These are phyloP conservation scores for Antigone vipio DNA, from an alignment of 2,113 vertebrate species.

Conservation along the genomic window DNA sequence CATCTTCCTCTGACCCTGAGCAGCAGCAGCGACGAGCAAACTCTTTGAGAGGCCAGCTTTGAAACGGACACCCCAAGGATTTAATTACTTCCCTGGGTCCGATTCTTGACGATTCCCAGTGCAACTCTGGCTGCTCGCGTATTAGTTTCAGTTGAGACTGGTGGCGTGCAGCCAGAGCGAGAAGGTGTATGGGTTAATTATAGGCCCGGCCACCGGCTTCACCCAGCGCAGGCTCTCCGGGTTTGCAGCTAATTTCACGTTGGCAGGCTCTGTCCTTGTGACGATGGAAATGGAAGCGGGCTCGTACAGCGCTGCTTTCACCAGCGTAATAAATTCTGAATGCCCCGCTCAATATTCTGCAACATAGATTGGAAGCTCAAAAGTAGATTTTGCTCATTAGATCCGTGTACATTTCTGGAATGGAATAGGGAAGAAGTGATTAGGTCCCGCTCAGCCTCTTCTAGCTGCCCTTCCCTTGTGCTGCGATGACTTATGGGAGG, in stretches of 20 bases:
- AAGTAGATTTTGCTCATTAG: conserved; percentile 7
- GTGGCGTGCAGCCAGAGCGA: background rate
- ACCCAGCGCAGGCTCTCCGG: background rate
- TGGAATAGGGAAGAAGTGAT: background rate
- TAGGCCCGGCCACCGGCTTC: background rate
- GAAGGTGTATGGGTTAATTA: background rate
- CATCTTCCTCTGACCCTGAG: background rate
- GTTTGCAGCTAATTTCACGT: background rate
- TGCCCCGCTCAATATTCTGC: background rate
- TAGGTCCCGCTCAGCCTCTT: background rate
- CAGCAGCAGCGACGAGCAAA: background rate
- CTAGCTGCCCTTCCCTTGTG: background rate
- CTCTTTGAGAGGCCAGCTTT: background rate
- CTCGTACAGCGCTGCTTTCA: background rate
- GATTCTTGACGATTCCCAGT: background rate
- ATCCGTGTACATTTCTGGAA: background rate
- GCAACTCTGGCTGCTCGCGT: background rate
- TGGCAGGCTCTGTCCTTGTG: background rate
- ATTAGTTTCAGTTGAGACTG: background rate
- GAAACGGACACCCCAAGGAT: background rate
- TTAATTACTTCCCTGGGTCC: background rate
- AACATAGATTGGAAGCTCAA: background rate
- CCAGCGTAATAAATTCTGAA: background rate
- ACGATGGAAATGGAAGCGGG: background rate
- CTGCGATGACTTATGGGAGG: background rate